Evolutionary conservation across 2,888 invertebrate species (phyloP).

Genomic region (Mongoloraphidia duomilia): DNA sequence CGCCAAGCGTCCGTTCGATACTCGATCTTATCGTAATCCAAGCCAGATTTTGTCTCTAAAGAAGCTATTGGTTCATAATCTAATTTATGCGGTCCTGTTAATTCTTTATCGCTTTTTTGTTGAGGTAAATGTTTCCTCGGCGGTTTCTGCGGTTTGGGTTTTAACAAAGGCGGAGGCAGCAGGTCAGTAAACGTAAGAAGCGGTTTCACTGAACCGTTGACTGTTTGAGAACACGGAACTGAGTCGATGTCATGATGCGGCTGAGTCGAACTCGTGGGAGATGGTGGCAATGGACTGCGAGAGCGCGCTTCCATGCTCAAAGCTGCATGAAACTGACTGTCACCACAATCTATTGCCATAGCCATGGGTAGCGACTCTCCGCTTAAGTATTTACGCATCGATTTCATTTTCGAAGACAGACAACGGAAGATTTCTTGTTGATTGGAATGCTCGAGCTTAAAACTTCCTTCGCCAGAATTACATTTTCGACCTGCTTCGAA

Average conservation of each 20-base stretch:
- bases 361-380: constrained; percentile 40
- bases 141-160: constrained; percentile 16
- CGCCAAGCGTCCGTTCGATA: constrained; percentile 68
- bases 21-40: constrained; percentile 63
- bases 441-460: constrained; percentile 65
- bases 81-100: constrained; percentile 21
- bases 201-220: too few relatives aligned
- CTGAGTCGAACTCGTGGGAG: constrained; percentile 28
- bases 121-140: constrained; percentile 16
- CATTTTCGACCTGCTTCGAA: constrained; percentile 82
- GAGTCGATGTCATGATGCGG: constrained; percentile 30
- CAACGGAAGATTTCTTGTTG: constrained; percentile 73
- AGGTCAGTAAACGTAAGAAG: too few relatives aligned
- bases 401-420: constrained; percentile 70
- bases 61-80: constrained; percentile 34
- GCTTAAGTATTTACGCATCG: constrained; percentile 70
- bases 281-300: constrained; percentile 62
- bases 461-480: constrained; percentile 71
- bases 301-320: constrained; percentile 71
- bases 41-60: constrained; percentile 22
- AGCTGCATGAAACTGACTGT: constrained; percentile 59
- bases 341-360: constrained; percentile 50
- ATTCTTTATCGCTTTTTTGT: constrained; percentile 9
- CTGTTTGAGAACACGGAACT: constrained; percentile 17
- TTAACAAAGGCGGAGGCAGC: neutral